These are phyloP conservation scores for Macrosiphum euphorbiae DNA, from an alignment of 2,888 invertebrate genomes.

Conservation along the genomic window DNA sequence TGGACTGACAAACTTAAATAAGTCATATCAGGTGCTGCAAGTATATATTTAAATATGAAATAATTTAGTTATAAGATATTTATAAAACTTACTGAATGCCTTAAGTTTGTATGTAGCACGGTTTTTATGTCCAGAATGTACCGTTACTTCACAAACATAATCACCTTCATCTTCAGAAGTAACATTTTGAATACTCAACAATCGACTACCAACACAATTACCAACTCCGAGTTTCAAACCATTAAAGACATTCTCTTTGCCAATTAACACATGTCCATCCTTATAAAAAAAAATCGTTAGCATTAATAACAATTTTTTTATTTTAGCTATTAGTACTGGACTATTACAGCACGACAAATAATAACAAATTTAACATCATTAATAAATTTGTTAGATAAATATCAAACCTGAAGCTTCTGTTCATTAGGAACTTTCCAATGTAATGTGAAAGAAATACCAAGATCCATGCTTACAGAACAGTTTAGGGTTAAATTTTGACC, in stretches of 20 bases:
- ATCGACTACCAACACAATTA: slow-evolving; percentile 66
- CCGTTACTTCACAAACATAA: slow-evolving; percentile 70
- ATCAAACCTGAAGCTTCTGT: slow-evolving; percentile 65
- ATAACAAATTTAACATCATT: background rate
- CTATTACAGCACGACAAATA: no score
- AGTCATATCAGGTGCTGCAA: slow-evolving; percentile 68
- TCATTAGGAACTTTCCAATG: slow-evolving; percentile 69
- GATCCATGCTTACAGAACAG: slow-evolving; percentile 69
- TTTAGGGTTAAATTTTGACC: slow-evolving; percentile 69
- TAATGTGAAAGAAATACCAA: slow-evolving; percentile 68
- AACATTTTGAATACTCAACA: slow-evolving; percentile 70
- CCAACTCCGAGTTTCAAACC: slow-evolving; percentile 14
- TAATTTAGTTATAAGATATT: slow-evolving; percentile 1
- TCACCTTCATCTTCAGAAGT: slow-evolving; percentile 70
- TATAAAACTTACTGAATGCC: slow-evolving; percentile 62
- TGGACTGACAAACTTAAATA: slow-evolving; percentile 68
- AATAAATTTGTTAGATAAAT: background rate
- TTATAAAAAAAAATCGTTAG: slow-evolving; percentile 9
- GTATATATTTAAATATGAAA: background rate
- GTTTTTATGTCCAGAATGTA: slow-evolving; percentile 68
- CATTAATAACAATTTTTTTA: background rate
- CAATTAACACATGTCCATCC: slow-evolving; percentile 29
- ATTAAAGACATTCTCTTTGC: slow-evolving; percentile 13
- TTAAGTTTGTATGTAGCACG: slow-evolving; percentile 62
- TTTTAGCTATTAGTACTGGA: no score